Base-by-base conservation (phyloP, 2,797 vertebrate species). In the Valencia hispanica region DNA sequence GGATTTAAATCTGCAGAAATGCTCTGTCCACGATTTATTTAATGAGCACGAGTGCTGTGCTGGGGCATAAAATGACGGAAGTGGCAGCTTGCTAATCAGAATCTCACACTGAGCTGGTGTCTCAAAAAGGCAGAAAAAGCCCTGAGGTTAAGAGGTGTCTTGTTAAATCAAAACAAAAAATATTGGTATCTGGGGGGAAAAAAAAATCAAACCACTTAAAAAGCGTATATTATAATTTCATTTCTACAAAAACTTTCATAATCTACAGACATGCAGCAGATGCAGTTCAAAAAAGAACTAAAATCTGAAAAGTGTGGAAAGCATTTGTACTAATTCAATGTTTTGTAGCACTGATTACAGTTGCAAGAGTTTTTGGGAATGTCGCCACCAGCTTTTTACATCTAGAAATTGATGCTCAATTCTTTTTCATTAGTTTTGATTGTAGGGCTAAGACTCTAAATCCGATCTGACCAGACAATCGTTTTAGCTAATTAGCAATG, bases 1-100 rank as follows among this genome's bases (percentile, higher is more conserved):
- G 1, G 66, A 72, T 12, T 48, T 32, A 74, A 74, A 65, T 70
- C 70, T 59, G 50, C 55, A 43, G 22, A 57, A 45, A 75, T 45
- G 22, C 39, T 39, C 63, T 73, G 53, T 53, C 47, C 14, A 48
- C 50, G 15, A 75, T 87, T 70, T 14, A 73, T 78, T 73, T 32
- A 55, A 30, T 51, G 17, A 84, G 20, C 15, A 63, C 3, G 41
- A 48, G 75, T 3, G 59, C 2, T 2, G 48, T 36, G 27, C 30
- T 47, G 68, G 25, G 25, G 22, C 50, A 55, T 32, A 25, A 70
- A 45, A 3, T 41, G 27, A 74, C 51, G 25, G 45, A 79, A 77
- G 63, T 34, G 20, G 70, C 27, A 59, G 76, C 76, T 17, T 2
- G 5, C 41, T 75, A 63, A 45, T 74, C 41, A 27, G n/a, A 8